phyloP scores from a whole-genome alignment of 2,888 invertebrate genomes.

The Agriopis marginaria region DNA sequence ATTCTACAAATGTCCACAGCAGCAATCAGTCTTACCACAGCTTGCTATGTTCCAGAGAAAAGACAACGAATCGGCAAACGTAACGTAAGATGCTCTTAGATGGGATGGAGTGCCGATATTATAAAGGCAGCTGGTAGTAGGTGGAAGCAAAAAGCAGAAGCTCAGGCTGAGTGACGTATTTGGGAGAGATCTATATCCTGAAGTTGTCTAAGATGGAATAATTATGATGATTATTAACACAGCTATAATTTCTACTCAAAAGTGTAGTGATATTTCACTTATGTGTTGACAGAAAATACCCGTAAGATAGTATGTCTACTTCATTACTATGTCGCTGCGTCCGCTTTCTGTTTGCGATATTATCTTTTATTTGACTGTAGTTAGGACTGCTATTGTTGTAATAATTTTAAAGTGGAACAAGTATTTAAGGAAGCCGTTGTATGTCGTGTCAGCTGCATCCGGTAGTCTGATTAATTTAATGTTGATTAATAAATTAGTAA shows the following conservation, averaged over 20 bases:
- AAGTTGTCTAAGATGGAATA: no score
- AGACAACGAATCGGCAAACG: no score
- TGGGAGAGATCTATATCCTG: no score
- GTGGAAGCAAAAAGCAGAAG: no score
- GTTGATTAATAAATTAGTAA: constrained; percentile 19
- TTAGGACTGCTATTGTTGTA: constrained; percentile 24
- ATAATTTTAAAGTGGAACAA: constrained; percentile 24
- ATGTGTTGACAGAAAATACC: neutral
- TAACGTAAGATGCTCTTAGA: no score
- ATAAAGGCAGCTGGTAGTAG: no score
- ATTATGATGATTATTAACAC: neutral
- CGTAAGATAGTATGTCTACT: neutral
- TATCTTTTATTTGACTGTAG: constrained; percentile 2
- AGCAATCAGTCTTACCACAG: no score
- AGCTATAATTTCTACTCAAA: neutral
- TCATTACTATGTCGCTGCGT: neutral
- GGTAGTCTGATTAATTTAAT: constrained; percentile 26
- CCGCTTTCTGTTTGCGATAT: constrained; percentile 5
- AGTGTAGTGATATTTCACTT: constrained; percentile 1
- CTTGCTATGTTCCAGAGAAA: no score
- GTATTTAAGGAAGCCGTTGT: constrained; percentile 37
- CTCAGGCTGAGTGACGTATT: no score
- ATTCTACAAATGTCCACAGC: no score
- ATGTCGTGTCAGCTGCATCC: constrained; percentile 42
- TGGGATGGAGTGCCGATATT: no score